These are phyloP conservation scores for Eulemur rubriventer DNA, from an alignment of 2,797 vertebrate genomes.

Conservation along the genomic window DNA sequence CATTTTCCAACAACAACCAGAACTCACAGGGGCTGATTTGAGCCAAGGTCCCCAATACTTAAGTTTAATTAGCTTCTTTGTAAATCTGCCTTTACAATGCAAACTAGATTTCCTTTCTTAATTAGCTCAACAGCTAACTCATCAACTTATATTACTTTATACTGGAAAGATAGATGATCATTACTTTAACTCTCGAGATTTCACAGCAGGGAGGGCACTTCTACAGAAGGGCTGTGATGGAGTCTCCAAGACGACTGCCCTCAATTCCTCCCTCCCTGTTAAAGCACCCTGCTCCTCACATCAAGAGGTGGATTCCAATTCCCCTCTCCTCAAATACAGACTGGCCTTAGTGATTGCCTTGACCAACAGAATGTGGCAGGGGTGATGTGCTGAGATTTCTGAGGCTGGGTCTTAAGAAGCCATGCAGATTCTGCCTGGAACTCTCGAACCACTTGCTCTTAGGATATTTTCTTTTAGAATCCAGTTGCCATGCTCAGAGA, in stretches of 20 bases:
- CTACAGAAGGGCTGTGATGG: background rate
- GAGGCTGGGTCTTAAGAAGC: background rate
- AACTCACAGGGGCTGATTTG: background rate
- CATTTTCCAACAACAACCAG: background rate
- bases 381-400: background rate
- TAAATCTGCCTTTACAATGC: conserved; percentile 4
- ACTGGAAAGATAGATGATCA: background rate
- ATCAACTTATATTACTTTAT: background rate
- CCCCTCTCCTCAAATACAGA: background rate
- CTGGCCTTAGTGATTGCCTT: background rate
- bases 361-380: background rate
- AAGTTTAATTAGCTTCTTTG: background rate
- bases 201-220: background rate
- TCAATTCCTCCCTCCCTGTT: background rate
- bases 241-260: background rate
- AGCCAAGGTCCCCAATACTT: background rate
- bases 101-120: conserved; percentile 31
- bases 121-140: conserved; percentile 19
- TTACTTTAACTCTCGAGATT: background rate
- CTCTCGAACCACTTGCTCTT: background rate
- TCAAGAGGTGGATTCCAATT: background rate
- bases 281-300: background rate
- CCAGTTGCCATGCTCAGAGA: background rate
- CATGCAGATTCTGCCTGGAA: background rate
- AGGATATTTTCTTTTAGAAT: background rate